Base-by-base conservation (phyloP, 2,113 vertebrate species). In the Paradoxurus hermaphroditus region DNA sequence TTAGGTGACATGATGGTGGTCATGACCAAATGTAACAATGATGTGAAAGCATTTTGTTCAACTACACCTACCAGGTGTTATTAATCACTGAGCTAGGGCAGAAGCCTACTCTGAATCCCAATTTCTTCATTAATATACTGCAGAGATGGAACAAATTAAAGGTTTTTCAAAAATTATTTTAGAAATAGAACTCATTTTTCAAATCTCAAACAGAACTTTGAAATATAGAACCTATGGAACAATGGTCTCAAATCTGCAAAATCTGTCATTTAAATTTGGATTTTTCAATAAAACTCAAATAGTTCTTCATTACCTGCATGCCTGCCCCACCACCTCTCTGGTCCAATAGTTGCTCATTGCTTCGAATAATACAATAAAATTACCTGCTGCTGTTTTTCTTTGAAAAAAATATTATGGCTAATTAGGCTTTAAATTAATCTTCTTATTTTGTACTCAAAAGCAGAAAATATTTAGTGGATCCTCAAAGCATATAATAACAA, bases 281-380 rank as follows among this genome's bases (percentile, higher is more conserved):
- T 39, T 12, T 95, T 97, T 87, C 34, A 83, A 82, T 90, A 81
- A 73, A 97, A 91, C 65, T 67, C 9, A 39, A 77, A 85, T 63
- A 90, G 19, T 70, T 91, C 44, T 90, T 86, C 77, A 63, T 79
- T 90, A 70, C n/a, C 34, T 86, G 11, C 15, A n/a, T 63, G 3
- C 23, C 49, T 53, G 1, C 2, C 59, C 39, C 16, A 53, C 27
- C 8, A 44, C 14, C 27, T n/a, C n/a, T n/a, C n/a, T n/a, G n/a
- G n/a, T 53, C 51, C n/a, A 78, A 86, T 29, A 91, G 53, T 75
- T n/a, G 93, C 56, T 82, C 14, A 79, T 49, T 86, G 39, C 68
- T 75, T 92, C 72, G 56, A 92, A 93, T 97, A 92, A 81, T 59
- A 72, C 72, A 93, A 93, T 81, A 93, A 91, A 96, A 84, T 89